A percentile compares a stretch with the other conserved stretches of the same genome.
These are phyloP conservation scores for Gandaritis pyraliata DNA, from an alignment of 2,888 invertebrate genomes.

Conservation along the genomic window DNA sequence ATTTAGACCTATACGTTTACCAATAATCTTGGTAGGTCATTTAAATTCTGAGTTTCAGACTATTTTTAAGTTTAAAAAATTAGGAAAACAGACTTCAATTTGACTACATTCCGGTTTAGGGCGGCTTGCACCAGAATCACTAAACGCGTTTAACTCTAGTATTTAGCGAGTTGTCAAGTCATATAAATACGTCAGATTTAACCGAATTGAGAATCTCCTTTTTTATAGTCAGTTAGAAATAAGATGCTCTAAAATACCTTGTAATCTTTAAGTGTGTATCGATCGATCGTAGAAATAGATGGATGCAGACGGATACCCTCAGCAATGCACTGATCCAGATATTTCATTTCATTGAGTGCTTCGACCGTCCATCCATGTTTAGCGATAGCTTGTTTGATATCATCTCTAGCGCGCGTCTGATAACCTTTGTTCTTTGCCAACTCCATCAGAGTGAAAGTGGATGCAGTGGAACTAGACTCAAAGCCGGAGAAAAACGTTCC, in stretches of 20 bases:
- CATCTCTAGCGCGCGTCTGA: slow-evolving; percentile 39
- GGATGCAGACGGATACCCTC: slow-evolving; percentile 46
- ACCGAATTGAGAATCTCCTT: too few species aligned
- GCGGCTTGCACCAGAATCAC: too few species aligned
- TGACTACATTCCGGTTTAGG: too few species aligned
- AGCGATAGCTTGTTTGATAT: slow-evolving; percentile 38
- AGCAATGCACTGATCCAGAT: slow-evolving; percentile 45
- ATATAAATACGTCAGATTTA: too few species aligned
- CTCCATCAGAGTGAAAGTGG: slow-evolving; percentile 47
- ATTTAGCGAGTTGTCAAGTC: too few species aligned
- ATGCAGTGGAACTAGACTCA: slow-evolving; percentile 45
- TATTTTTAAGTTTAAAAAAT: too few species aligned
- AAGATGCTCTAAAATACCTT: slow-evolving; percentile 3
- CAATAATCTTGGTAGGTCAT: too few species aligned
- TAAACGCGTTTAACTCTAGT: too few species aligned
- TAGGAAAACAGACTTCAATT: too few species aligned
- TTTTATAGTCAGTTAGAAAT: too few species aligned
- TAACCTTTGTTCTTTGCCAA: slow-evolving; percentile 39
- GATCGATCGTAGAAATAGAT: slow-evolving; percentile 43
- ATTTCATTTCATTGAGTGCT: slow-evolving; percentile 47
- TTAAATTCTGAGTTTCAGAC: too few species aligned
- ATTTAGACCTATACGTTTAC: not conserved
- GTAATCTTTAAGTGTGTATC: slow-evolving; percentile 23
- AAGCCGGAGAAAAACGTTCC: slow-evolving; percentile 50
- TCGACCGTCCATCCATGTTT: slow-evolving; percentile 45